Evolutionary conservation across 2,113 vertebrate genomes (phyloP), one percentile per base, ranked within the genome.

Genomic region (Gasterosteus nipponicus): DNA sequence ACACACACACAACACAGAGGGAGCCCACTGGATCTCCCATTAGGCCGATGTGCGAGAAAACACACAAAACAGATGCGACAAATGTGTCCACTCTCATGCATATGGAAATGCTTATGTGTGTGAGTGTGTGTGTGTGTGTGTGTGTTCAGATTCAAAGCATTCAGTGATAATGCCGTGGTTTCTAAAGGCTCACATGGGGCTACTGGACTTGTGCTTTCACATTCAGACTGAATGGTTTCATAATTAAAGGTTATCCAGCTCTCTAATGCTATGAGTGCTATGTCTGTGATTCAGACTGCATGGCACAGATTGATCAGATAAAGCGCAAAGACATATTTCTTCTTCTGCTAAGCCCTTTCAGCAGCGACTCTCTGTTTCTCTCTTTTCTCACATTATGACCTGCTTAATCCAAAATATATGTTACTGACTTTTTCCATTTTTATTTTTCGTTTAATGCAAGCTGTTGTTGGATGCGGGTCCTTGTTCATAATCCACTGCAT

Each of bases 221-320:
- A 46, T 22, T 53, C 41, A 15, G 49, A 69, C 83, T 71, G 69
- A 81, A 80, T 87, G 80, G 69, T 75, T 87, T 87, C 89, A 74
- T 91, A 92, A 90, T 94, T 92, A 94, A 93, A 91, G 87, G 86
- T 81, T 77, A 65, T 86, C 66, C 69, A 63, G 72, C 78, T 78
- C 69, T 82, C 85, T 83, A 86, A 91, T 82, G 35, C 35, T 38
- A 78, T 69, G 84, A 88, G 64, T 79, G 73, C 16, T 81, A 15
- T 77, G 73, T 72, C 87, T 89, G 83, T 88, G 88, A 89, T 91
- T 91, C 78, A 46, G 47, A 83, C 70, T 75, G 31, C 58, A 71
- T 62, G 56, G 69, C 44, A 54, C 66, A 86, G 82, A 93, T 90
- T 75, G 87, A 89, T 85, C 87, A 80, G 90, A 90, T 92, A 87